Evolutionary conservation across 2,888 invertebrate genomes (phyloP).

Genomic region (Cotesia congregata): DNA sequence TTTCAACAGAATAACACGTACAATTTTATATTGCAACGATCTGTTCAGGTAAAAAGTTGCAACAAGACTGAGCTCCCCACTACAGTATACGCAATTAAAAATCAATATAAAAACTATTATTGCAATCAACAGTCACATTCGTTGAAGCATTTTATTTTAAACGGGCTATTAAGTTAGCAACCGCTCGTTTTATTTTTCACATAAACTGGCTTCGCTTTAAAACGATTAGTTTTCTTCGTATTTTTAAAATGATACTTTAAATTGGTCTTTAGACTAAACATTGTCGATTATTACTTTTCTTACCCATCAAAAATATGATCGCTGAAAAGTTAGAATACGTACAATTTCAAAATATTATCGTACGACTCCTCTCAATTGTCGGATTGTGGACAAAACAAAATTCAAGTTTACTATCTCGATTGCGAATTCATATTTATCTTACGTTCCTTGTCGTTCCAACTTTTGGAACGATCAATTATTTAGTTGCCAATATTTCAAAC

Average conservation of each 20-base stretch:
- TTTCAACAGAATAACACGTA: no score
- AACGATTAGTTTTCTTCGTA: background rate
- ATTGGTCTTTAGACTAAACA: background rate
- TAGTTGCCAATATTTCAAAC: conserved; percentile 15
- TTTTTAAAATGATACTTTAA: background rate
- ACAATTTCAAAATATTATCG: background rate
- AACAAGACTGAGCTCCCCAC: background rate
- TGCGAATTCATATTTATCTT: background rate
- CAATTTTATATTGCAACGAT: background rate
- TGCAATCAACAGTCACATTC: background rate
- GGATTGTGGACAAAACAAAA: background rate
- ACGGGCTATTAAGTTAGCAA: background rate
- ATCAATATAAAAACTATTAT: background rate
- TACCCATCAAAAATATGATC: background rate
- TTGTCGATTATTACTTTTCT: background rate
- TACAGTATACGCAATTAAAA: background rate
- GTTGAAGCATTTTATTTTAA: background rate
- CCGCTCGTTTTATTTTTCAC: background rate
- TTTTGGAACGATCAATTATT: background rate
- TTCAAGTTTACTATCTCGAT: conserved; percentile 3
- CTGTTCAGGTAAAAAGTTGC: background rate
- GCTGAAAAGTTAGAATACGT: background rate
- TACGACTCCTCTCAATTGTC: background rate
- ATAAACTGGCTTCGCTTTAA: background rate
- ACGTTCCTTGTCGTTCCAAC: background rate